Evolutionary conservation across 2,113 vertebrate species (phyloP), one percentile per base, ranked within the genome.

Genomic region (Zosterops lateralis): DNA sequence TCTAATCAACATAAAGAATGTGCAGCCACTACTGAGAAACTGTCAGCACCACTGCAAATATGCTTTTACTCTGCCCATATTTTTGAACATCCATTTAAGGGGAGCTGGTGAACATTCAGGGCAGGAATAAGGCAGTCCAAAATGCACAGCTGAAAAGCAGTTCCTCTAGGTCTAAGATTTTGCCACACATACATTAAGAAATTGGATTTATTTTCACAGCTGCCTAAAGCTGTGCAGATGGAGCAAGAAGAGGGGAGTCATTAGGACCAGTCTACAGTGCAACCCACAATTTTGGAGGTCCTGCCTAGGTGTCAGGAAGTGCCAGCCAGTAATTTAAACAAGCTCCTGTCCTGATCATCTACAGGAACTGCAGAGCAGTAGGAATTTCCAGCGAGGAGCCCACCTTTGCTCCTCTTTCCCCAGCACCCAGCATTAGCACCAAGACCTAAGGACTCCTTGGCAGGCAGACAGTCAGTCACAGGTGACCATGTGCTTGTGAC

Each of bases 351-450:
- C 6, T 32, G 12, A 24, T 8, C 25, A 58, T 8, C 32, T 14
- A 17, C 1, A 47, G 56, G 44, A 53, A 24, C 25, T 58, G 38
- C 34, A 71, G 70, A 34, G 22, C 5, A 15, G 26, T 1, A 24
- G 14, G 38, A 21, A 70, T 31, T 56, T 31, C 31, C 57, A 66
- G 3, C 0, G 0, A 83, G 44, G 32, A 84, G 21, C 12, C 5
- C 2, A 1, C 9, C 3, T 7, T 16, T 36, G 22, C 9, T 58
- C 5, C 31, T 48, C 53, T 44, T 47, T 70, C 57, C 28, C 31
- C 9, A 3, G 4, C 47, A 38, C 4, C 3, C 40, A 64, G 1
- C 24, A 6, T 15, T 9, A 48, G 9, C 1, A 68, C 21, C 25
- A 34, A 71, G 38, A 12, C 19, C 21, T n/a, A 66, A 32, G 3